Evolutionary conservation across 2,888 invertebrate species (phyloP).

Genomic region (Drosophila neoperkinsi): DNA sequence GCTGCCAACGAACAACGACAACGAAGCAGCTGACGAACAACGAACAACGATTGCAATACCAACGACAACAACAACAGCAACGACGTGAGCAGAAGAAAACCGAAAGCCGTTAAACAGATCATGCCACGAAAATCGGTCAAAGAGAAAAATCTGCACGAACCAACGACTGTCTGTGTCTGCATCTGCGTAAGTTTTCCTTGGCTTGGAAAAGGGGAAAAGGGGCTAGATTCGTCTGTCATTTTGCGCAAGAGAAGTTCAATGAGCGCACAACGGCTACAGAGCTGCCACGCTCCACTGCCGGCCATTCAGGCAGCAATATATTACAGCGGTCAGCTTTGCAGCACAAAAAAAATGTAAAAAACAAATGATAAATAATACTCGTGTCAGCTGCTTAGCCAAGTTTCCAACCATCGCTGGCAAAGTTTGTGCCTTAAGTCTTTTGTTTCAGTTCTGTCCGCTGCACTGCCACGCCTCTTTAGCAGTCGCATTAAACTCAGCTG

Average conservation of each 20-base stretch:
- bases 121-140: slow-evolving; percentile 79
- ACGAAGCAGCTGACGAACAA: slow-evolving; percentile 38
- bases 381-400: slow-evolving; percentile 39
- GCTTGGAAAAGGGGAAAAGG: background rate
- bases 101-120: slow-evolving; percentile 80
- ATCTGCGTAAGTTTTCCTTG: slow-evolving; percentile 42
- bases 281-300: slow-evolving; percentile 66
- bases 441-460: slow-evolving; percentile 14
- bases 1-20: slow-evolving; percentile 31
- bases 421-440: slow-evolving; percentile 69
- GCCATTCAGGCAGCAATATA: slow-evolving; percentile 26
- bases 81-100: slow-evolving; percentile 61
- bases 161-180: slow-evolving; percentile 33
- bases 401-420: slow-evolving; percentile 32
- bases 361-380: background rate
- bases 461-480: slow-evolving; percentile 14
- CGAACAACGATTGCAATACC: slow-evolving; percentile 21
- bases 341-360: background rate
- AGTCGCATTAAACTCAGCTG: slow-evolving; percentile 4
- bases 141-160: slow-evolving; percentile 73
- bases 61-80: slow-evolving; percentile 19
- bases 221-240: slow-evolving; percentile 40
- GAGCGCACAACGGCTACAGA: slow-evolving; percentile 63
- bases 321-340: slow-evolving; percentile 24
- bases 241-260: slow-evolving; percentile 79